These are phyloP conservation scores for Burhinus oedicnemus DNA, from an alignment of 2,113 vertebrate species.

Conservation along the genomic window DNA sequence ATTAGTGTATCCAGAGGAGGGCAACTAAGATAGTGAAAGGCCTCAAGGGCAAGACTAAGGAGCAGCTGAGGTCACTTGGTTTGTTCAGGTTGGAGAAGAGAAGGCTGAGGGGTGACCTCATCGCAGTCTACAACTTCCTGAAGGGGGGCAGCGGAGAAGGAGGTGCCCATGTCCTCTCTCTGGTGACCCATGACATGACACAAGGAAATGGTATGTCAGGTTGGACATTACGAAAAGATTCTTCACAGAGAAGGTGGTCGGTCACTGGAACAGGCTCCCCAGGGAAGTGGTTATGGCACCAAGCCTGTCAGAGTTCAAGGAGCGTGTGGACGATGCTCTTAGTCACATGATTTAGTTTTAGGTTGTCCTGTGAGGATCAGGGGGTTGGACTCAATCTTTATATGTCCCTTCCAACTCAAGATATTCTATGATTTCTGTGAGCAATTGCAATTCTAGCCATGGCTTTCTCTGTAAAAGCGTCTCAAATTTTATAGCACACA, in stretches of 20 bases:
- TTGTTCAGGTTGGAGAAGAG: background rate
- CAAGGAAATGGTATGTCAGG: background rate
- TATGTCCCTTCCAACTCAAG: no score
- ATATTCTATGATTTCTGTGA: background rate
- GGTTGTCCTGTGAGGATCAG: no score
- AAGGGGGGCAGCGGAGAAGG: fast-evolving
- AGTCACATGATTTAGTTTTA: no score
- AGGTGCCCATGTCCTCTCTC: background rate
- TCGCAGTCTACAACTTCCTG: background rate
- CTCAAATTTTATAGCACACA: background rate
- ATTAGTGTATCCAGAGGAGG: background rate
- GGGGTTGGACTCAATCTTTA: no score
- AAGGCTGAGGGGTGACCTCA: background rate
- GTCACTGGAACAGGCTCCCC: background rate
- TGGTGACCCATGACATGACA: background rate
- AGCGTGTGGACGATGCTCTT: background rate
- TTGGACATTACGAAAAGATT: background rate
- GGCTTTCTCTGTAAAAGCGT: background rate
- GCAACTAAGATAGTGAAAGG: background rate
- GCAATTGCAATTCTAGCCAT: background rate
- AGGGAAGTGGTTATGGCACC: background rate
- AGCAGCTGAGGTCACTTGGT: background rate
- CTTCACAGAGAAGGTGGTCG: background rate
- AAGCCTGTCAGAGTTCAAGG: background rate
- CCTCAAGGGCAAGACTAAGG: background rate